phyloP scores from a whole-genome alignment of 1,140 invertebrate genomes.

The Paraescarpia echinospica region DNA sequence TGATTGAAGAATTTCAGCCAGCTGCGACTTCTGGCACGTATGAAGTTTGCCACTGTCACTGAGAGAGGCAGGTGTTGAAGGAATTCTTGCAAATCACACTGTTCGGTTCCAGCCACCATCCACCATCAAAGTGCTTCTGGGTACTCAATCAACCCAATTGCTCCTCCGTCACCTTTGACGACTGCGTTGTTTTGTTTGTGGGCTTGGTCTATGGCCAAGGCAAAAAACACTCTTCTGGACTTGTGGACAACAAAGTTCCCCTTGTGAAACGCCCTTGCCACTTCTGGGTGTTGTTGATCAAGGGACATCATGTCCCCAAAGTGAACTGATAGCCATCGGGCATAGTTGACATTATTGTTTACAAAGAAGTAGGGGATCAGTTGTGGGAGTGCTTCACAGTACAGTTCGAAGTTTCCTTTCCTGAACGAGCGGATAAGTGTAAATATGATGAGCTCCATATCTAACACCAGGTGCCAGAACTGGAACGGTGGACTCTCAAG shows the following conservation, averaged over 20 bases:
- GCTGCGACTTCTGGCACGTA: no score
- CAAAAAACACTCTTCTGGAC: conserved; percentile 30
- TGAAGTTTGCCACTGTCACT: no score
- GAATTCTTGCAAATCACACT: no score
- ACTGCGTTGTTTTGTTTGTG: conserved; percentile 43
- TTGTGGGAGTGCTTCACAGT: conserved; percentile 7
- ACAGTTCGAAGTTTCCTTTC: conserved; percentile 10
- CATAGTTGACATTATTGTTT: conserved; percentile 30
- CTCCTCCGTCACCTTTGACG: conserved; percentile 42
- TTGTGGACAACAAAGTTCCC: conserved; percentile 32
- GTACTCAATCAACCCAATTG: conserved; percentile 40
- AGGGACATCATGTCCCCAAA: conserved; percentile 32
- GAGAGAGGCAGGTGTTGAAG: no score
- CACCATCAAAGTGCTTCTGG: conserved; percentile 39
- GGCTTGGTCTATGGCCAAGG: conserved; percentile 37
- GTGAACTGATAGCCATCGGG: conserved; percentile 33
- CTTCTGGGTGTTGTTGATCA: no score
- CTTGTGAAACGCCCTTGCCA: no score
- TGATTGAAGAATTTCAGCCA: no score
- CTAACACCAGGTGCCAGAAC: background rate
- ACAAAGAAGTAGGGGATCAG: conserved; percentile 31
- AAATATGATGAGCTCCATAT: background rate
- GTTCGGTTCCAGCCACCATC: conserved; percentile 41
- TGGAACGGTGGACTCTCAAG: background rate
- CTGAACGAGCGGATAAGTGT: background rate